These are phyloP conservation scores for Acanthurus lineatus DNA, from an alignment of 2,797 vertebrate species.

Conservation along the genomic window DNA sequence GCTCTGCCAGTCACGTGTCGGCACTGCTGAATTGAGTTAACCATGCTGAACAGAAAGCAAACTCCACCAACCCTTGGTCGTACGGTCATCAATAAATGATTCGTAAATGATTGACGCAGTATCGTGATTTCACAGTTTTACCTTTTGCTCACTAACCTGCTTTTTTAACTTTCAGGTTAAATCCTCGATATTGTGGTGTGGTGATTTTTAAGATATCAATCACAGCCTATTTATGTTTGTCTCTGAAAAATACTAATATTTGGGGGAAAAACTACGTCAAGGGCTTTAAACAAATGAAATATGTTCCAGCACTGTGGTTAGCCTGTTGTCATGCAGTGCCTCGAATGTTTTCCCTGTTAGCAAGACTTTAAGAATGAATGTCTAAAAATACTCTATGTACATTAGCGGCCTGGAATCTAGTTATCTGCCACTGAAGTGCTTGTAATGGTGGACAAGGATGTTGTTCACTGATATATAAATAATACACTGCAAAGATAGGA, in stretches of 20 bases:
- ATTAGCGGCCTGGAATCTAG: not conserved
- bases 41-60: too few species aligned
- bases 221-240: not conserved
- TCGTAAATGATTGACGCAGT: not conserved
- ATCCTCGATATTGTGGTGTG: not conserved
- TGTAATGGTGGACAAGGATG: constrained; percentile 14
- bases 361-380: not conserved
- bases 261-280: not conserved
- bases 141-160: constrained; percentile 1
- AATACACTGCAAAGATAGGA: not conserved
- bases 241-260: not conserved
- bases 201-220: not conserved
- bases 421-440: not conserved
- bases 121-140: not conserved
- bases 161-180: not conserved
- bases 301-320: not conserved
- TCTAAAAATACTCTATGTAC: constrained; percentile 14
- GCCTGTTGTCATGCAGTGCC: not conserved
- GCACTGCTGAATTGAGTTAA: too few species aligned
- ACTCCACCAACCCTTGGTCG: too few species aligned
- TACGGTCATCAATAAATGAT: too few species aligned
- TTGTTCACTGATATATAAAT: constrained; percentile 12
- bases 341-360: constrained; percentile 2
- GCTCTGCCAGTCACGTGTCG: too few species aligned
- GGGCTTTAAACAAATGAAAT: not conserved